Conservation (phyloP, 1,140 invertebrate genomes). For the Tachypleus tridentatus region DNA sequence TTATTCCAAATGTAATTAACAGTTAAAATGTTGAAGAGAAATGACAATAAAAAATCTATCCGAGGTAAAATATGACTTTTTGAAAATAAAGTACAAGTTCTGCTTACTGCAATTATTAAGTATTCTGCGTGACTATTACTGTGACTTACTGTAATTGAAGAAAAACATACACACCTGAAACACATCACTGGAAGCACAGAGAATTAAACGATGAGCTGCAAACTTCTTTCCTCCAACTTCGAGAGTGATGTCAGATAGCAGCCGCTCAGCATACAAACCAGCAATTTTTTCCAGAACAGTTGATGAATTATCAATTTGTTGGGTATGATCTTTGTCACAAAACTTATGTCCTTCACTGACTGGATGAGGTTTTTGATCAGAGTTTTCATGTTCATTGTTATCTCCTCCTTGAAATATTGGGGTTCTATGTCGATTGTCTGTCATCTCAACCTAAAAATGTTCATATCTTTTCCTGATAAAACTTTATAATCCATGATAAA, state of each 20-base stretch:
- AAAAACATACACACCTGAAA: constrained; percentile 54
- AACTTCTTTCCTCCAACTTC: constrained; percentile 66
- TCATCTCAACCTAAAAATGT: no score
- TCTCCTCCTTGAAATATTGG: no score
- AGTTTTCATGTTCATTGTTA: no score
- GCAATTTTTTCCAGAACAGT: constrained; percentile 68
- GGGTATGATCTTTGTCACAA: constrained; percentile 24
- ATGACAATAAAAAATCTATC: no score
- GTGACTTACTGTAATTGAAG: no score
- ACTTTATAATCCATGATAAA: no score
- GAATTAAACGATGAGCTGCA: constrained; percentile 77
- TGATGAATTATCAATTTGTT: constrained; percentile 52
- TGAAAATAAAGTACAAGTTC: background rate
- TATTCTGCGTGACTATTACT: constrained; percentile 20
- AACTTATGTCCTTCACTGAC: constrained; percentile 21
- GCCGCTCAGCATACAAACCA: constrained; percentile 60
- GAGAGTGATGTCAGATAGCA: constrained; percentile 74
- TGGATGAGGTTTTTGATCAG: no score
- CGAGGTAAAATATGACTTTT: no score
- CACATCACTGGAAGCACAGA: constrained; percentile 89
- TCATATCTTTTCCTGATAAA: no score
- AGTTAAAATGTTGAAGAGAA: no score
- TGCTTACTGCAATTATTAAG: background rate
- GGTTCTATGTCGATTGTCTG: no score
- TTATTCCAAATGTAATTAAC: no score